These are phyloP conservation scores for Hipparchia semele DNA, from an alignment of 2,888 invertebrate genomes.

Conservation along the genomic window DNA sequence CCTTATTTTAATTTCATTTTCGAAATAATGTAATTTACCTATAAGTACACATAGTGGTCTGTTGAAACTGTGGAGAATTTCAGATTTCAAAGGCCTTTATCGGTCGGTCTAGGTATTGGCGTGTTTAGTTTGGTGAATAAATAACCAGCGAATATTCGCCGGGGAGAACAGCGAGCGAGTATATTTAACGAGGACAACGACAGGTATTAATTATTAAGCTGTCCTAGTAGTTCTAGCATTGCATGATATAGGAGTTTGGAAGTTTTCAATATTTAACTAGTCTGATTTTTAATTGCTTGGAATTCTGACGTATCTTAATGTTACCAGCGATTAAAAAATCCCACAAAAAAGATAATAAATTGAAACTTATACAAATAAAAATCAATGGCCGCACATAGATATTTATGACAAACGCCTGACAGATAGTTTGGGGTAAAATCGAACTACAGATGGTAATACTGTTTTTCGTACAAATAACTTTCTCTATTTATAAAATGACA, in stretches of 20 bases:
- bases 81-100: constrained; percentile 30
- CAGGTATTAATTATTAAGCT: constrained; percentile 28
- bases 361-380: no score
- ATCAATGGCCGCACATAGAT: no score
- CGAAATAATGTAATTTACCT: not conserved
- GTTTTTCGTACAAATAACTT: no score
- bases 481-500: no score
- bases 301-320: no score
- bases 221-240: not conserved
- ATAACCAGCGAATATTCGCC: constrained; percentile 21
- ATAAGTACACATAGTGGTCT: not conserved
- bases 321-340: no score
- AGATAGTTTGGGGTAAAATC: no score
- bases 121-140: constrained; percentile 29
- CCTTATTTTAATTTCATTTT: not conserved
- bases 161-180: constrained; percentile 8
- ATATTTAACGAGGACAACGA: constrained; percentile 24
- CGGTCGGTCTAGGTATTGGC: constrained; percentile 11
- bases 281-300: no score
- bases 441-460: no score
- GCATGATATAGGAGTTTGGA: not conserved
- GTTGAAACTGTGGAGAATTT: constrained; percentile 23
- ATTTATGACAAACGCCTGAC: no score
- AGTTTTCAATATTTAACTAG: not conserved
- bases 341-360: no score